Evolutionary conservation across 2,888 invertebrate species (phyloP).

Genomic region (Pristionchus entomophagus): DNA sequence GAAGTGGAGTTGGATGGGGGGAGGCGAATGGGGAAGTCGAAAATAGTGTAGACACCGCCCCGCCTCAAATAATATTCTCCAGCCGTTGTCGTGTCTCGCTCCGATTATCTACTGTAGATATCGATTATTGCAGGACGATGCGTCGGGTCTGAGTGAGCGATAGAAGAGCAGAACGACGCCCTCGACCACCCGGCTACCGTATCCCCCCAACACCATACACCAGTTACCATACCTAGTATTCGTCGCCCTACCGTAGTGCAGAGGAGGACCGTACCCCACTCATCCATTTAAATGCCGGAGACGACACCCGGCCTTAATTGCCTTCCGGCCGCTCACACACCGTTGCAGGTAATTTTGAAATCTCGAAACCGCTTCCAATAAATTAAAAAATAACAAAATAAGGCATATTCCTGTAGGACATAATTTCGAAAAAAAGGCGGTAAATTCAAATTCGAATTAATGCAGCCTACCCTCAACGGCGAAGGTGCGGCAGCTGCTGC

Average conservation of each 20-base stretch:
- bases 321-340: neutral
- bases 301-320: neutral
- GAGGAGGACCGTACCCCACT: neutral
- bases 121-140: slow-evolving; percentile 36
- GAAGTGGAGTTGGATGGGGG: neutral
- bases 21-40: slow-evolving; percentile 21
- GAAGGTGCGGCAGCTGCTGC: neutral
- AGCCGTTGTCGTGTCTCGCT: neutral
- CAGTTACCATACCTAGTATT: neutral
- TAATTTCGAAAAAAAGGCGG: neutral
- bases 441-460: neutral
- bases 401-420: neutral
- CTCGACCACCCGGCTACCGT: neutral
- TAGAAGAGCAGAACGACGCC: neutral
- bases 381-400: neutral
- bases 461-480: neutral
- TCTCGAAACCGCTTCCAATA: neutral
- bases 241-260: slow-evolving; percentile 33
- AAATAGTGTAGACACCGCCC: neutral
- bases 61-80: neutral
- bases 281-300: slow-evolving; percentile 27
- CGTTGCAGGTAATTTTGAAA: neutral
- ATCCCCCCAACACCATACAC: neutral
- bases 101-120: neutral
- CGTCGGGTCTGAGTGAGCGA: slow-evolving; percentile 4